Evolutionary conservation across 2,113 vertebrate species (phyloP).

Genomic region (Syngnathus floridae): DNA sequence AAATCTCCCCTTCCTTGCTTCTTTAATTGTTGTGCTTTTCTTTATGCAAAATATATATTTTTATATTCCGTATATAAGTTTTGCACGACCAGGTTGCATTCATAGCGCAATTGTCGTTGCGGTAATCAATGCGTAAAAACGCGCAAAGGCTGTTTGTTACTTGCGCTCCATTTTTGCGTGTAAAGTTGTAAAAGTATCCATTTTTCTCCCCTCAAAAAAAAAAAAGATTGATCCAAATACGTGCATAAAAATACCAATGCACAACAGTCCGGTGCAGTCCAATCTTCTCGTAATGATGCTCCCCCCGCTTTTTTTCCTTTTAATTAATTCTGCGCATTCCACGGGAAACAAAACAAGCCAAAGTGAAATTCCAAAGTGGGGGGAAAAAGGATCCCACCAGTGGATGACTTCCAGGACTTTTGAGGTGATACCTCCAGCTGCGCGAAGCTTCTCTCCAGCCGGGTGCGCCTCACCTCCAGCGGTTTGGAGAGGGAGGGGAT

Average conservation of each 20-base stretch:
- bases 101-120: neutral
- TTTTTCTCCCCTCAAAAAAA: neutral
- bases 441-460: conserved; percentile 49
- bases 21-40: neutral
- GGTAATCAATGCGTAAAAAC: neutral
- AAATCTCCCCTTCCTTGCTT: neutral
- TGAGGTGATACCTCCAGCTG: conserved; percentile 71
- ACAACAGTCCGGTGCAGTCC: neutral
- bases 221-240: neutral
- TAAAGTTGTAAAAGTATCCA: neutral
- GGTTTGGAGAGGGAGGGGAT: conserved; percentile 35
- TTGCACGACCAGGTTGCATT: neutral
- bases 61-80: neutral
- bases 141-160: neutral
- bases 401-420: conserved; percentile 41
- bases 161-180: neutral
- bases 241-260: neutral
- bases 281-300: neutral
- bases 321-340: conserved; percentile 61
- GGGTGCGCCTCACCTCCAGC: conserved; percentile 37
- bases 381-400: conserved; percentile 19
- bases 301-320: neutral
- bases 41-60: neutral
- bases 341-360: conserved; percentile 64
- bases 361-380: conserved; percentile 73